Base-by-base conservation (phyloP, 2,888 invertebrate species). In the Trisateles emortualis region DNA sequence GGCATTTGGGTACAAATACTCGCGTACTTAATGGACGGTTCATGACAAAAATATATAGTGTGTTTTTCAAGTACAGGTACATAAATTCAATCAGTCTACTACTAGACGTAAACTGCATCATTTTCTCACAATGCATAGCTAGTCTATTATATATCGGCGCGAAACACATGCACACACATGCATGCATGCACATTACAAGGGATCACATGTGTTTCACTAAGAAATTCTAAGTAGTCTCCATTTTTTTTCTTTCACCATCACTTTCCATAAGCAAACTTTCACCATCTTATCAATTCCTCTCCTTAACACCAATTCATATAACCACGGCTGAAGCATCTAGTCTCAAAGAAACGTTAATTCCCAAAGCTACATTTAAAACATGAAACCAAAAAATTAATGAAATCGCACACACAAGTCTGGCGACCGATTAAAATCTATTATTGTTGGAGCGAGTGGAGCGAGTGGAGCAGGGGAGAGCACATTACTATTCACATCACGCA, bases 401-500 rank as follows among this genome's bases (percentile, higher is more conserved):
- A 74, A 72, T 73, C 66, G 72, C 70, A 75, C 74, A 79, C 74
- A 74, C 76, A 74, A 79, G 79, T 74, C 75, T 79, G 71, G 74
- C 75, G 78, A 69, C 78, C 86, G 91, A 90, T 92, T 92, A 90
- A 88, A 91, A 92, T 92, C 92, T 90, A 89, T 89, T 84, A 87
- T 84, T 84, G 82, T 68, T 52, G 67, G 69, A 84, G 86, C 35
- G 32, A 40, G 42, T 52, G 67, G 69, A 84, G 86, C 35, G 32
- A 40, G 42, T 30, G 26, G 38, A 24, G 51, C 11, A 30, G 52
- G 40, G 83, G 83, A 66, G 68, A 19, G 2, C 47, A 47, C 47
- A 88, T 92, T 92, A 91, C 84, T 84, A 92, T 92, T 86, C 92
- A 83, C 81, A 80, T 83, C 92, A 92, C 92, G 92, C 86, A 82